A percentile compares a stretch with the other conserved stretches of the same genome.
phyloP scores from a whole-genome alignment of 1,140 invertebrate species.

The Rhizoglyphus robini region DNA sequence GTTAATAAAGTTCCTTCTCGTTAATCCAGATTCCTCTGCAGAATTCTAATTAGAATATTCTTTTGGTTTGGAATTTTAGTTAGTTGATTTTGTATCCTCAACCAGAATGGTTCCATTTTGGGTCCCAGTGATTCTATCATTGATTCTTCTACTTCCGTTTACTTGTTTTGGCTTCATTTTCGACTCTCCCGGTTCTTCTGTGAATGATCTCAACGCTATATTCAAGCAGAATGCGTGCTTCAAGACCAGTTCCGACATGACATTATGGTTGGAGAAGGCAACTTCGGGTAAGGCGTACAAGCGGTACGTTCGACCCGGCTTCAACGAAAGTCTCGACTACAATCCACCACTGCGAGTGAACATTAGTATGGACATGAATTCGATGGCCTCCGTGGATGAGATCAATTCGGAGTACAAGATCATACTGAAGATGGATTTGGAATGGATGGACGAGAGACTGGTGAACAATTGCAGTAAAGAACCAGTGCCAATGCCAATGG shows the following conservation, averaged over 20 bases:
- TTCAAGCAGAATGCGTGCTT: slow-evolving; percentile 1
- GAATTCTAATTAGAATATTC: too few species aligned
- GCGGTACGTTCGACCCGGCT: neutral
- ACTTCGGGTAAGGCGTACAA: neutral
- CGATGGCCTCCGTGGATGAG: slow-evolving; percentile 13
- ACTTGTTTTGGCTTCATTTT: neutral
- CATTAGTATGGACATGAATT: slow-evolving; percentile 9
- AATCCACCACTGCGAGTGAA: neutral
- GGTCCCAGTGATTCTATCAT: too few species aligned
- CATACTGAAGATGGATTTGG: neutral
- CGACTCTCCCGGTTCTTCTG: neutral
- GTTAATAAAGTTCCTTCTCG: too few species aligned
- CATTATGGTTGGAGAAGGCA: neutral
- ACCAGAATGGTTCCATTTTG: too few species aligned
- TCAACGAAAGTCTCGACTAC: neutral
- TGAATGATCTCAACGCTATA: neutral
- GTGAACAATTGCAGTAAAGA: neutral
- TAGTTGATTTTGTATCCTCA: too few species aligned
- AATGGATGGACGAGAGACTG: slow-evolving; percentile 12
- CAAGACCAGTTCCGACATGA: neutral
- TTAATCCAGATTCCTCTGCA: too few species aligned
- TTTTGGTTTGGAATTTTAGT: too few species aligned
- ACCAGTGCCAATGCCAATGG: neutral
- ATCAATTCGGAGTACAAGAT: slow-evolving; percentile 12
- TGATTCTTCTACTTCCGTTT: too few species aligned